Base-by-base conservation (phyloP, 2,797 vertebrate species). In the Silurus aristotelis region DNA sequence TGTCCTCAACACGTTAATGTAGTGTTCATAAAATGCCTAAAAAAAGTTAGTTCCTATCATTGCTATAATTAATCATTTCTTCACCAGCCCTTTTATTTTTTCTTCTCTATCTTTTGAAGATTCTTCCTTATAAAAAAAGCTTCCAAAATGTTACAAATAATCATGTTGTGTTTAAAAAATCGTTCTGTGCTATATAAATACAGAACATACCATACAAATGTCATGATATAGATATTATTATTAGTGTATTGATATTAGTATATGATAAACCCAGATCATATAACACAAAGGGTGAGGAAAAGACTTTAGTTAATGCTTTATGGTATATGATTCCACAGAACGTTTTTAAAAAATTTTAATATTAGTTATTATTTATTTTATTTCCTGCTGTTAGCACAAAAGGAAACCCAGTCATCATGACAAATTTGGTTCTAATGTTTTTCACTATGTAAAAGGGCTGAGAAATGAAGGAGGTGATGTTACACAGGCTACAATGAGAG, bases 401-500 rank as follows among this genome's bases (percentile, higher is more conserved):
- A 17, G 8, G 13, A 56, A 56, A 75, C 6, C 15, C 52, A 15
- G 7, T 73, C 22, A 15, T 72, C 17, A 46, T 31, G 31, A 38
- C 15, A 38, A 27, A 38, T 38, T 38, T 19, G 31, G 27, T 19
- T 7, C 5, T n/a, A n/a, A 25, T 15, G 22, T 52, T 10, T 77
- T 8, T 77, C 3, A 31, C 19, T 43, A 19, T 17, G 31, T 61
- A 60, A 77, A 43, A 66, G 14, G 80, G 38, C 66, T 68, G 80
- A 70, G 61, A 82, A 67, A 17, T 68, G 77, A 58, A 80, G 70
- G 64, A 70, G 56, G 55, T 67, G 84, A 61, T 84, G 82, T 68
- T 79, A 73, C 43, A 73, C 75, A 73, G 80, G 67, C 55, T 60
- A n/a, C 61, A 58, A 14, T 73, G 68, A 75, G 31, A 52, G 46